Percentiles rank a stretch among this genome's conserved stretches.
Conservation (phyloP, 2,797 vertebrate genomes). For the Peromyscus eremicus region DNA sequence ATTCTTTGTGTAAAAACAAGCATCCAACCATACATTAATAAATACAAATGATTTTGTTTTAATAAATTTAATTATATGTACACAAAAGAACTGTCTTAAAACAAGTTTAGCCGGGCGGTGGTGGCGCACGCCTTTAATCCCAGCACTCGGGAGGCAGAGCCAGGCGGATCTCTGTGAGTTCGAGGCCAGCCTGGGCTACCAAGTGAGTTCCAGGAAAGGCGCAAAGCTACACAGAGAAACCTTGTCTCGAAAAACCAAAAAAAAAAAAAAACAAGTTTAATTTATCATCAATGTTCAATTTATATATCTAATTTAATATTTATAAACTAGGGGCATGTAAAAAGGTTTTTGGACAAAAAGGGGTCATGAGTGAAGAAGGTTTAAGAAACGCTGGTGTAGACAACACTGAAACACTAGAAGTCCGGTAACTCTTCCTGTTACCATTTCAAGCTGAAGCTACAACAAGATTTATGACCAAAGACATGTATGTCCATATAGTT, state of each 20-base stretch:
- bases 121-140: too few relatives aligned
- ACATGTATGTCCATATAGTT: constrained; percentile 49
- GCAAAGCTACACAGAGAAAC: too few relatives aligned
- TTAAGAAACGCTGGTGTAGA: neutral
- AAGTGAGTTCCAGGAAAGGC: too few relatives aligned
- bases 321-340: neutral
- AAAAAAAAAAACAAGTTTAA: neutral
- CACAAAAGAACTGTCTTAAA: neutral
- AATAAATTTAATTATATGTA: neutral
- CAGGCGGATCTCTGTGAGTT: too few relatives aligned
- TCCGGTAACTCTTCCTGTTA: constrained; percentile 26
- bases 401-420: constrained; percentile 12
- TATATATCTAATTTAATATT: neutral
- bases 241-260: too few relatives aligned
- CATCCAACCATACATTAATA: neutral
- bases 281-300: neutral
- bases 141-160: too few relatives aligned
- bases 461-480: constrained; percentile 45
- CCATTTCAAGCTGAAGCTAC: neutral
- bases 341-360: neutral
- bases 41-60: neutral
- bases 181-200: too few relatives aligned
- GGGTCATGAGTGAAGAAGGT: neutral
- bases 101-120: too few relatives aligned
- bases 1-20: neutral